Percentiles rank a stretch among this genome's conserved stretches.
Conservation (phyloP, 37 sponge, comb jelly and placozoan species). For the Diacarnus erythraeanus region DNA sequence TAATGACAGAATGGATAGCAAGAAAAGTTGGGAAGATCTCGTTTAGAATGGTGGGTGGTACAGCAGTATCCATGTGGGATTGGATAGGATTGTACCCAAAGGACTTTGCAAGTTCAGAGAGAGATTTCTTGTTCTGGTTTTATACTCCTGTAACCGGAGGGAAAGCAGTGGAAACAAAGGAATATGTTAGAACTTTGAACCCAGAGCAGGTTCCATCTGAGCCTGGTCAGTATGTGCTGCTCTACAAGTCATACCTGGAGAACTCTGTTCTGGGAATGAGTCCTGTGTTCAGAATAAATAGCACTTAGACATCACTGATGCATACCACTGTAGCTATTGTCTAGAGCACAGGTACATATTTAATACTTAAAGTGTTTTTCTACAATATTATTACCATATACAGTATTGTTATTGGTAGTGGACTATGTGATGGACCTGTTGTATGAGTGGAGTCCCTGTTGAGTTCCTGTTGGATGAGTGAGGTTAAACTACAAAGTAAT, state of each 20-base stretch:
- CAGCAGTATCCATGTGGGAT: slow-evolving; percentile 58
- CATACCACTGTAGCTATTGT: too few species aligned
- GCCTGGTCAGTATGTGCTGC: slow-evolving; percentile 42
- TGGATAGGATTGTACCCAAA: slow-evolving; percentile 70
- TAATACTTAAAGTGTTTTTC: too few species aligned
- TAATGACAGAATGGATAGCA: slow-evolving; percentile 41
- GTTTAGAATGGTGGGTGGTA: slow-evolving; percentile 42
- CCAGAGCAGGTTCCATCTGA: slow-evolving; percentile 29
- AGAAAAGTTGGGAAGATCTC: slow-evolving; percentile 24
- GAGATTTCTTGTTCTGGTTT: slow-evolving; percentile 47
- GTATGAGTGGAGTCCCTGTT: too few species aligned
- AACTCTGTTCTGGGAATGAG: slow-evolving; percentile 71
- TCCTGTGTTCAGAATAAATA: too few species aligned
- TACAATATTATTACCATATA: too few species aligned
- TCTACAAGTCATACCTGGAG: slow-evolving; percentile 47
- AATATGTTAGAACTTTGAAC: slow-evolving; percentile 15
- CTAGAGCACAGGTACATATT: too few species aligned
- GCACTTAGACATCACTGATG: too few species aligned
- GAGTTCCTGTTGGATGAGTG: too few species aligned
- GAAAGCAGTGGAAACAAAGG: neutral
- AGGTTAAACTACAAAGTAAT: too few species aligned
- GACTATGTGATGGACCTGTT: too few species aligned
- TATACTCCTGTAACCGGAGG: slow-evolving; percentile 50
- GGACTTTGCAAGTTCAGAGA: slow-evolving; percentile 44
- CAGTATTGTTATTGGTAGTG: too few species aligned